phyloP scores from a whole-genome alignment of 35 echinoderm and acorn worm genomes.

The Ophioderma brevispina region DNA sequence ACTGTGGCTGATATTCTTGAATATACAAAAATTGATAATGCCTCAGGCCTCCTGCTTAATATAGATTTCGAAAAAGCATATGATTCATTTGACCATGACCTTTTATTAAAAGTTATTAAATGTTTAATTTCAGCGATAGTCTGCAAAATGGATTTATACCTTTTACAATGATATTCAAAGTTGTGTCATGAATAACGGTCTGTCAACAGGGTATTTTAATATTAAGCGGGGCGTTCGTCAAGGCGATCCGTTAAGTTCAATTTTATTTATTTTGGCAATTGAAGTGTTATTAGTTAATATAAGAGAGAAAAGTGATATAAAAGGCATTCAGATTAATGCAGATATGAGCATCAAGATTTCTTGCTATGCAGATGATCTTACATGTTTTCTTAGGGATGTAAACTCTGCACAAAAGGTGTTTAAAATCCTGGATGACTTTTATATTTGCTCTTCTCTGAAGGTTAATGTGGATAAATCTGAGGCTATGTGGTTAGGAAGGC shows the following conservation, averaged over 20 bases:
- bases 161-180: neutral
- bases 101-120: neutral
- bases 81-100: neutral
- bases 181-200: slow-evolving; percentile 9
- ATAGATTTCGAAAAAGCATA: neutral
- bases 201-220: neutral
- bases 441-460: neutral
- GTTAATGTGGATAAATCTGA: neutral
- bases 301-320: neutral
- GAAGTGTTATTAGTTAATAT: neutral
- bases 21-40: neutral
- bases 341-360: neutral
- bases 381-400: neutral
- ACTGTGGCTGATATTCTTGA: neutral
- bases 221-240: neutral
- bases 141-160: neutral
- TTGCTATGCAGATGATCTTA: neutral
- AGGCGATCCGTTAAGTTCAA: neutral
- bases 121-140: neutral
- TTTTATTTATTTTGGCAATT: neutral
- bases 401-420: neutral
- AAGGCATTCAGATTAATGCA: neutral
- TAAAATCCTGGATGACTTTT: neutral
- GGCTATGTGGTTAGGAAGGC: neutral
- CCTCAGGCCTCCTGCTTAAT: neutral